Evolutionary conservation across 2,797 vertebrate genomes (phyloP), one percentile per base, ranked within the genome.

Genomic region (Tragelaphus eurycerus): DNA sequence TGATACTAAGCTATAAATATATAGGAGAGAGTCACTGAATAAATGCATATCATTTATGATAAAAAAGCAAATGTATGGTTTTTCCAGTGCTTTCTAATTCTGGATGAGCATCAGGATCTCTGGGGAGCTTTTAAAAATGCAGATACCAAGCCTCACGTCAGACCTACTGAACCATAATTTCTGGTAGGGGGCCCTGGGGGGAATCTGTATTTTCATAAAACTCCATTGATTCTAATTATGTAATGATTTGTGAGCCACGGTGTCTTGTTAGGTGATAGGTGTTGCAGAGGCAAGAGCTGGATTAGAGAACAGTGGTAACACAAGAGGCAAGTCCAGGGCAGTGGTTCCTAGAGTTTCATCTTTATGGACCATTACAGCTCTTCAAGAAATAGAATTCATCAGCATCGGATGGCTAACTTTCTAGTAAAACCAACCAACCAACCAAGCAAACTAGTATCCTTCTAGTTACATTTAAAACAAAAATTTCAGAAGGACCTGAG

Each of bases 181-280:
- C 57, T 83, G 13, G 27, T 54, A 27, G 23, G 60, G 14, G 76
- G 9, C 4, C 7, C 27, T 88, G 7, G 76, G 34, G 7, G 78
- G 59, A 67, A 52, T 92, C 27, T 86, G 46, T 83, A 11, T 88
- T 90, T 93, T 94, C 29, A 27, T 93, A 67, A 96, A 95, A 79
- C 34, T 60, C 23, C 16, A 12, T 29, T 50, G n/a, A 74, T 62
- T 96, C 67, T 92, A 90, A 71, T 74, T 25, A n/a, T 38, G 19
- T 88, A 92, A 81, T 71, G 52, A 62, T 78, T 89, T 95, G 6
- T 43, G 27, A 90, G 38, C 23, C 38, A 71, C 0, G 9, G 13
- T 60, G 52, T 84, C 64, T 14, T 89, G 15, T 43, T 27, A 76
- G 23, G 11, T 38, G 15, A 21, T 60, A 50, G 13, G 3, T 92